Conservation (phyloP, 2,888 invertebrate species). For the Apamea sordens region DNA sequence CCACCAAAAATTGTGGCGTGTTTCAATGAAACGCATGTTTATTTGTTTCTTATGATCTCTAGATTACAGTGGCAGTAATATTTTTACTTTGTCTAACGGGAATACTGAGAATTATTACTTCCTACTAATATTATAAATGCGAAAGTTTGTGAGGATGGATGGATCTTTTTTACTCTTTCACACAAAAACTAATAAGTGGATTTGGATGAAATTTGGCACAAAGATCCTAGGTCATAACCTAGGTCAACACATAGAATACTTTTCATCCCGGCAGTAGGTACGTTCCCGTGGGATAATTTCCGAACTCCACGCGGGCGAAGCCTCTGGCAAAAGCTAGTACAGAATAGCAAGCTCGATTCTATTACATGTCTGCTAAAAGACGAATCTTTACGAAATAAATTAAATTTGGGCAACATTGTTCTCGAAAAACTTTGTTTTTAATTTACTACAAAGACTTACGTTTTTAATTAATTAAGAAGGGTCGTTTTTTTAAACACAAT, state of each 20-base stretch:
- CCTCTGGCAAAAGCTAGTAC: neutral
- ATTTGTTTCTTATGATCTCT: too few species aligned
- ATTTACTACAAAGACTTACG: constrained; percentile 71
- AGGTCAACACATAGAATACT: neutral
- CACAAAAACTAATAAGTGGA: too few species aligned
- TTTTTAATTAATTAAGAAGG: constrained; percentile 80
- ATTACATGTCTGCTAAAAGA: constrained; percentile 15
- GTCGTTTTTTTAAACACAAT: constrained; percentile 75
- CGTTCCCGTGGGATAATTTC: neutral
- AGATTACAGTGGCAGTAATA: too few species aligned
- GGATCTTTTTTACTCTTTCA: too few species aligned
- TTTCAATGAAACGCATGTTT: neutral
- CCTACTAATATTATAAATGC: too few species aligned
- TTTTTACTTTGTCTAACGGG: too few species aligned
- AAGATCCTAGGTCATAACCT: too few species aligned
- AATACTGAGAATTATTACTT: too few species aligned
- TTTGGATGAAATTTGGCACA: too few species aligned
- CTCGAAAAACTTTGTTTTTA: constrained; percentile 75
- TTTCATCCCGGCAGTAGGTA: neutral
- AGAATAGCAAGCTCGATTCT: neutral
- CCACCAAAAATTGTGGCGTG: neutral
- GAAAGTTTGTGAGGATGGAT: too few species aligned
- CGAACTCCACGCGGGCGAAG: neutral
- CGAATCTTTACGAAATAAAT: constrained; percentile 55
- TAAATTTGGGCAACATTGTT: constrained; percentile 24